phyloP scores from a whole-genome alignment of 2,797 vertebrate genomes.

The Epinephelus malabaricus region DNA sequence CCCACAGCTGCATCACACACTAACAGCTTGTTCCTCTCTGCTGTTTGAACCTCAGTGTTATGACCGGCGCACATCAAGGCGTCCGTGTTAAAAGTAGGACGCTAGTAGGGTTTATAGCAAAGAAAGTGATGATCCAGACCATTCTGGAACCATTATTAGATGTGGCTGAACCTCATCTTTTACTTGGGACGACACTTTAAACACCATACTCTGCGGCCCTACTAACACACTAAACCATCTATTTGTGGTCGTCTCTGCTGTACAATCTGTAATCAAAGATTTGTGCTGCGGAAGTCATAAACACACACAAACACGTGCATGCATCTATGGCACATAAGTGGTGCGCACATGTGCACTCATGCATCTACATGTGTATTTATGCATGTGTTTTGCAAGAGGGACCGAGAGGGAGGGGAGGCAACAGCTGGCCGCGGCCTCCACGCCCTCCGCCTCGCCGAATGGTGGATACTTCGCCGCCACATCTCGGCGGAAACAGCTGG shows the following conservation, averaged over 20 bases:
- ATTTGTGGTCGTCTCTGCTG: constrained; percentile 49
- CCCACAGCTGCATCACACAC: constrained; percentile 8
- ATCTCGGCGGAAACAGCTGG: constrained; percentile 71
- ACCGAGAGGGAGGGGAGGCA: constrained; percentile 26
- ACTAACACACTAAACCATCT: constrained; percentile 55
- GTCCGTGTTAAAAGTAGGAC: constrained; percentile 29
- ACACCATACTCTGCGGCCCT: constrained; percentile 45
- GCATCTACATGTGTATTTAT: constrained; percentile 44
- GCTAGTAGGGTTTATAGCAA: constrained; percentile 48
- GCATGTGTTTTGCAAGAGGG: constrained; percentile 38
- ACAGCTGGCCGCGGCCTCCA: constrained; percentile 66
- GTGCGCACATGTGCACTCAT: not conserved
- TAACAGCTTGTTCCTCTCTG: not conserved
- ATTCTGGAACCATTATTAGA: constrained; percentile 60
- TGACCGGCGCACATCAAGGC: constrained; percentile 42
- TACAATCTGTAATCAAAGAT: constrained; percentile 76
- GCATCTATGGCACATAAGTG: constrained; percentile 26
- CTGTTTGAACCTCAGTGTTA: constrained; percentile 36
- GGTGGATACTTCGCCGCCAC: constrained; percentile 18
- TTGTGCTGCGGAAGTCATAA: constrained; percentile 70
- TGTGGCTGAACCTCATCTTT: constrained; percentile 48
- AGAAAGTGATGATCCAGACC: constrained; percentile 63
- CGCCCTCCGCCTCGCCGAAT: constrained; percentile 13
- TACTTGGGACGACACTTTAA: constrained; percentile 46
- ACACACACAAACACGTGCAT: constrained; percentile 45